Evolutionary conservation across 2,888 invertebrate species (phyloP), one percentile per base, ranked within the genome.

Genomic region (Apamea anceps): DNA sequence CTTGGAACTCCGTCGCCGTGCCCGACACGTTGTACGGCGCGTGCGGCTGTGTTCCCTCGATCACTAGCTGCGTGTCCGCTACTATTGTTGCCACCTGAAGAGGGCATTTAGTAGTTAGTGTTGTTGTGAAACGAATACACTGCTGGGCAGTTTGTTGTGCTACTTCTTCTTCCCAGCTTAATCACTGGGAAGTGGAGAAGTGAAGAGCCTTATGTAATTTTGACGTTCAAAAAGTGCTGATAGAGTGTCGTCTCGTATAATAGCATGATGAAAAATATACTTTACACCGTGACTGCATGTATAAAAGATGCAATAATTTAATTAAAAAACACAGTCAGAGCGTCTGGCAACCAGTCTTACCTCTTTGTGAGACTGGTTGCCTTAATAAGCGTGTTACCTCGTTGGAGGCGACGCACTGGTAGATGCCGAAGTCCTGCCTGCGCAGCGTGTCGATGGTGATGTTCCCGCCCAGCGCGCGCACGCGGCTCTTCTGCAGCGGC

Each of bases 1-100:
- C 99, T 84, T 99, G 98, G 95, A 99, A 99, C 96, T 99, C 98
- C 0, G 98, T 98, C 67, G 99, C 98, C 71, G 98, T 98, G 63
- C 99, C 99, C 48, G 99, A 98, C 82, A 99, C 98, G 96, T 99
- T 99, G 97, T 99, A 99, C 0, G 99, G 99, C 67, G 99, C 99
- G 96, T 99, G 99, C 28, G 99, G 99, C 92, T 99, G 99, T 28
- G 99, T 99, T 84, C 99, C 99, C 96, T 99, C 99, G 89, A 99
- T 98, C 89, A 99, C 98, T 82, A 99, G 97, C 94, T 99, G 99
- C 73, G 99, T 99, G 88, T 98, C 98, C 37, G 99, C 98, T 79
- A 99, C 98, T 94, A 99, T 98, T n/a, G 99, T 99, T 68, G 99
- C 99, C 90, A 99, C 99, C 97, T 97, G 88, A 57, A 63, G 48